Conservation (phyloP, 2,797 vertebrate species). For the Melanotaenia maccullochi region DNA sequence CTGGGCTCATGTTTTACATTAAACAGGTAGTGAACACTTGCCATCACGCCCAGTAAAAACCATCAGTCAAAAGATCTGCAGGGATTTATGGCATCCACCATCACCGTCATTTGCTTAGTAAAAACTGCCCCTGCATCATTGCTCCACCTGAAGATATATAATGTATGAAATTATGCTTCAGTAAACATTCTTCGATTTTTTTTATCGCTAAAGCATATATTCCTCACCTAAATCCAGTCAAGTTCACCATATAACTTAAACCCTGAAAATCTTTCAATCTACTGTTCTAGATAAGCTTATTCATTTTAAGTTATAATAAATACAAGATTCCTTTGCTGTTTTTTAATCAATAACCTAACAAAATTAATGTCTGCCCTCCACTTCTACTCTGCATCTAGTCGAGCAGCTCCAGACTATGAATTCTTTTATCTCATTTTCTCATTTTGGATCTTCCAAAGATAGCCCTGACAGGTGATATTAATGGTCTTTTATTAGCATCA, state of each 20-base stretch:
- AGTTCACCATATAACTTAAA: slow-evolving; percentile 3
- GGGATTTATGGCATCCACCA: slow-evolving; percentile 55
- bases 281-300: background rate
- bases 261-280: background rate
- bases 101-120: slow-evolving; percentile 28
- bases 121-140: slow-evolving; percentile 22
- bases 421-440: slow-evolving; percentile 75
- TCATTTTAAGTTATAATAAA: background rate
- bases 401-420: slow-evolving; percentile 65
- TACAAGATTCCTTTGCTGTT: background rate
- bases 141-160: background rate
- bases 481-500: slow-evolving; percentile 83
- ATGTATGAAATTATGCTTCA: background rate
- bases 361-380: slow-evolving; percentile 26
- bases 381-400: slow-evolving; percentile 27
- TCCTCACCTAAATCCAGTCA: slow-evolving; percentile 7
- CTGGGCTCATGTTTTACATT: slow-evolving; percentile 76
- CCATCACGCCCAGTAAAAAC: slow-evolving; percentile 51
- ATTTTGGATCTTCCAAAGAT: slow-evolving; percentile 82
- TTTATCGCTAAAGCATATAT: background rate
- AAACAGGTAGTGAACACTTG: slow-evolving; percentile 69
- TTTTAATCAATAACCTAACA: slow-evolving; percentile 23
- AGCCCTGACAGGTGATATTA: slow-evolving; percentile 84
- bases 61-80: slow-evolving; percentile 69
- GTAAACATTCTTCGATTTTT: background rate